phyloP scores from a whole-genome alignment of 2,888 invertebrate species.

The Stenoptilia bipunctidactyla region DNA sequence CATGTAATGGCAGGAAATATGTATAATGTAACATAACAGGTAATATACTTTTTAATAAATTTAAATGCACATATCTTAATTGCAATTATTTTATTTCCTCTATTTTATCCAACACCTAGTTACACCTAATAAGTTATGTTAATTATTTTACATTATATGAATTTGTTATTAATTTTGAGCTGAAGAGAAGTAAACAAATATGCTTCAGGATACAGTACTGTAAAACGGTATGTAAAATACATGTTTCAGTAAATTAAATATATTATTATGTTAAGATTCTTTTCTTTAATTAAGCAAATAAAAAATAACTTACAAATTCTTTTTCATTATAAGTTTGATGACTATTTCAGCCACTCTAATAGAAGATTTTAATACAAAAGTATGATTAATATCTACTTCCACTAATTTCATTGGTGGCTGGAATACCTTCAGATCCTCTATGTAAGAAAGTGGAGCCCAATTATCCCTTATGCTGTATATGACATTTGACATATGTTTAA shows the following conservation, averaged over 20 bases:
- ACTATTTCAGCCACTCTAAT: constrained; percentile 65
- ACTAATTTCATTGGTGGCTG: constrained; percentile 36
- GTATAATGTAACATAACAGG: constrained; percentile 36
- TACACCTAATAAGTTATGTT: no score
- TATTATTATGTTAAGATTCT: no score
- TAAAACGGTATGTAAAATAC: no score
- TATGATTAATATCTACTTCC: constrained; percentile 71
- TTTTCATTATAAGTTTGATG: constrained; percentile 28
- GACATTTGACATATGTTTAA: constrained; percentile 71
- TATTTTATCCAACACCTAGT: background rate
- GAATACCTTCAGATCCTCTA: constrained; percentile 67
- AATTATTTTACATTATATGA: no score
- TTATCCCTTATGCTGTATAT: constrained; percentile 85
- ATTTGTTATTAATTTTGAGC: no score
- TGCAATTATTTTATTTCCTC: constrained; percentile 9
- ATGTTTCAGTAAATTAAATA: no score
- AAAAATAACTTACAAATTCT: no score
- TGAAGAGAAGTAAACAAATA: no score
- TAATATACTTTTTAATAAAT: constrained; percentile 45
- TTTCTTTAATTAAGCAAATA: no score
- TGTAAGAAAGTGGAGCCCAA: constrained; percentile 86
- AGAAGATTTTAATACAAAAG: constrained; percentile 82
- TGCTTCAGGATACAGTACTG: no score
- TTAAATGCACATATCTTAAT: constrained; percentile 49
- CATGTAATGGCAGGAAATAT: constrained; percentile 17